phyloP scores from a whole-genome alignment of 2,888 invertebrate species.

The Lithophane leautieri region DNA sequence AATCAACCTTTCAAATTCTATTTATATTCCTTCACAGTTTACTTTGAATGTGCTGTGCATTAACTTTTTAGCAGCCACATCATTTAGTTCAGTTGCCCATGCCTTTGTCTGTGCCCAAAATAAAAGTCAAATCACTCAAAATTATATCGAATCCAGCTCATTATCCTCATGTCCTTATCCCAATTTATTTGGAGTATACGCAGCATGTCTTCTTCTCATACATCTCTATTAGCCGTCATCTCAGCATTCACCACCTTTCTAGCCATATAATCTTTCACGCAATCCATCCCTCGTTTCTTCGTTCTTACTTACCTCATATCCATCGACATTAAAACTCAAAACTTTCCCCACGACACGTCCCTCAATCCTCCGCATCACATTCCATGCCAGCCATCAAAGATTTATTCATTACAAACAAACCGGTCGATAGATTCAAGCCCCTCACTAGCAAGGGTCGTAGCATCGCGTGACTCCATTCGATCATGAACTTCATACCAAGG shows the following conservation, averaged over 20 bases:
- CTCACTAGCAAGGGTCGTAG: slow-evolving; percentile 30
- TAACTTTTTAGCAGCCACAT: not conserved
- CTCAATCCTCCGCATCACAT: not conserved
- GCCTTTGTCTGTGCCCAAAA: not conserved
- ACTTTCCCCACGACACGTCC: not conserved
- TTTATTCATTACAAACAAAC: slow-evolving; percentile 40
- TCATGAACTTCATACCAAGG: slow-evolving; percentile 67
- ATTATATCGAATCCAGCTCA: not conserved
- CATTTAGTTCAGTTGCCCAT: not conserved
- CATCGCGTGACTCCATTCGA: slow-evolving; percentile 61
- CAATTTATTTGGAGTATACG: not conserved
- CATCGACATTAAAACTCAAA: not conserved
- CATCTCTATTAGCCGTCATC: not conserved
- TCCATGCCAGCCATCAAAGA: slow-evolving; percentile 1
- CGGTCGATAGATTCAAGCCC: slow-evolving; percentile 34
- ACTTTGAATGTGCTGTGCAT: not conserved
- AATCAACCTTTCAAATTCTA: not conserved
- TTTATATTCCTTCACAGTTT: not conserved
- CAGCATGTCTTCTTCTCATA: too few relatives aligned
- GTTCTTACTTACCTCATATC: not conserved
- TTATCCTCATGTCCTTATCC: not conserved
- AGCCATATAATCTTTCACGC: not conserved
- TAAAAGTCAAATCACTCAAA: not conserved
- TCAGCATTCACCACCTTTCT: not conserved
- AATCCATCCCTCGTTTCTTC: not conserved